These are phyloP conservation scores for Rhimphoctona megacephalus DNA, from an alignment of 2,888 invertebrate genomes.

Conservation along the genomic window DNA sequence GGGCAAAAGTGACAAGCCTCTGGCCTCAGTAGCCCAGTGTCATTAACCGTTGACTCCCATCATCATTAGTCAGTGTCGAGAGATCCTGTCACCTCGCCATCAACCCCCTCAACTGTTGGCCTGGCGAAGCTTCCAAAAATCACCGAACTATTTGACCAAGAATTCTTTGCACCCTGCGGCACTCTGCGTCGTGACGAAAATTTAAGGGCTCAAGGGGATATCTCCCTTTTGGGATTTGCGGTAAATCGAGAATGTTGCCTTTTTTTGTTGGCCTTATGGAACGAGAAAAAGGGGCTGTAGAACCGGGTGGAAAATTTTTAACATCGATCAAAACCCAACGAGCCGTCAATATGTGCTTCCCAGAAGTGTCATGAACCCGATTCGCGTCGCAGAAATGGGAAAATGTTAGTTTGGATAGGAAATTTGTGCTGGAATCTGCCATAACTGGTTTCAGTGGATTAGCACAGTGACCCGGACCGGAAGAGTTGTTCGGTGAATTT, in stretches of 20 bases:
- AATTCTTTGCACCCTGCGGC: constrained; percentile 24
- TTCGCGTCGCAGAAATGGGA: neutral
- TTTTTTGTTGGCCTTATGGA: neutral
- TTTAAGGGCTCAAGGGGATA: constrained; percentile 1
- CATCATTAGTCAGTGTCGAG: constrained; percentile 80
- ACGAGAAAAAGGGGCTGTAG: constrained; percentile 7
- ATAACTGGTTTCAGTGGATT: neutral
- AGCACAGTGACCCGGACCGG: neutral
- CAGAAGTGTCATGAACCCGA: neutral
- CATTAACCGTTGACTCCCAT: constrained; percentile 78
- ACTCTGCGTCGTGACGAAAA: constrained; percentile 5
- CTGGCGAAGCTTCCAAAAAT: constrained; percentile 67
- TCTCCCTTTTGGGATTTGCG: constrained; percentile 37
- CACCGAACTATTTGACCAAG: constrained; percentile 39
- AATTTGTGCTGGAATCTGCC: neutral
- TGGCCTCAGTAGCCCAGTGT: constrained; percentile 68
- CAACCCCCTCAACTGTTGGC: constrained; percentile 62
- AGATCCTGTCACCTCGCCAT: constrained; percentile 76
- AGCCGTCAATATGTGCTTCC: neutral
- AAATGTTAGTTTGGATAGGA: neutral
- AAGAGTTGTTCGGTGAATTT: neutral
- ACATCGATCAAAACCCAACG: constrained; percentile 43
- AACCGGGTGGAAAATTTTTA: neutral
- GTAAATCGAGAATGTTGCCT: constrained; percentile 23
- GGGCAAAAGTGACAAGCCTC: constrained; percentile 50